Conservation (phyloP, 2,113 vertebrate species). For the Gobio gobio region DNA sequence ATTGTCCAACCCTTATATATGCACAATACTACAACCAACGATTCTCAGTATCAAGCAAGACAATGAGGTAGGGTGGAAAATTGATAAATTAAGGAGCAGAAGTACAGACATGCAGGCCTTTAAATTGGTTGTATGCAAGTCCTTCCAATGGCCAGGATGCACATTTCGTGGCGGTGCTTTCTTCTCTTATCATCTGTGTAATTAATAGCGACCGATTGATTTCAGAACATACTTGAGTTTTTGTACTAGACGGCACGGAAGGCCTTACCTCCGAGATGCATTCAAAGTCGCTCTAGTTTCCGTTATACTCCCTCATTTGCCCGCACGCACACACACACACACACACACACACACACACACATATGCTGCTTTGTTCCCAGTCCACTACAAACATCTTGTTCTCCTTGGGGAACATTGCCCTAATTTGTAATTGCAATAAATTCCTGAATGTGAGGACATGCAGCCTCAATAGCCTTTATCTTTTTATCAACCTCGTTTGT, state of each 20-base stretch:
- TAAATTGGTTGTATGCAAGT: constrained; percentile 26
- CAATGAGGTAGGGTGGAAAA: constrained; percentile 53
- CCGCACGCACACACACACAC: neutral
- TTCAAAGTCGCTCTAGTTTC: neutral
- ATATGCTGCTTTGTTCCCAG: neutral
- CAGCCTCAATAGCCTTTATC: constrained; percentile 38
- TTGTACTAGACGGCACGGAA: constrained; percentile 22
- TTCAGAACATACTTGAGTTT: constrained; percentile 23
- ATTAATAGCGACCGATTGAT: neutral
- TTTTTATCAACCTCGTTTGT: constrained; percentile 56
- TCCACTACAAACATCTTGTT: constrained; percentile 36
- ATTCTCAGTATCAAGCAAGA: constrained; percentile 33
- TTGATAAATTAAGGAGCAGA: constrained; percentile 13
- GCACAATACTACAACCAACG: constrained; percentile 40
- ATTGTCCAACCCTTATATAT: neutral
- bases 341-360: neutral
- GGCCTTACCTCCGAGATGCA: neutral
- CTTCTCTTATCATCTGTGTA: neutral
- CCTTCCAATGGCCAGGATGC: neutral
- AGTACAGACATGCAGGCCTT: constrained; percentile 66
- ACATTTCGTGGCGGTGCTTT: neutral
- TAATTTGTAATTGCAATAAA: constrained; percentile 50
- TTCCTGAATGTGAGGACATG: constrained; percentile 42
- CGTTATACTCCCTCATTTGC: constrained; percentile 6
- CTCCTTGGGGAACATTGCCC: constrained; percentile 3